phyloP scores from a whole-genome alignment of 1,140 invertebrate species.

The Anagrus nilaparvatae region DNA sequence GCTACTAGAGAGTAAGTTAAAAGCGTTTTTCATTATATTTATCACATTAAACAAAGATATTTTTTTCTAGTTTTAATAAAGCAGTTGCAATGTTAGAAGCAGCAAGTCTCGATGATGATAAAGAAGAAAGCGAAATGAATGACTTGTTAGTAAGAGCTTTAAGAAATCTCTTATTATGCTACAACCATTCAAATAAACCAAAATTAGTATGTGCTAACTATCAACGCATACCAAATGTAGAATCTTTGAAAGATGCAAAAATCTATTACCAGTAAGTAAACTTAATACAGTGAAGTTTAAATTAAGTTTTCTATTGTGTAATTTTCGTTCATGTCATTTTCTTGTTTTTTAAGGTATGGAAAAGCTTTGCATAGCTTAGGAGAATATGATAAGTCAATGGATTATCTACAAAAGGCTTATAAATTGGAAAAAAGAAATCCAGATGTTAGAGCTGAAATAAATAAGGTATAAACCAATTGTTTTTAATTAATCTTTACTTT shows the following conservation, averaged over 20 bases:
- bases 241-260: too few relatives aligned
- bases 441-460: conserved; percentile 4
- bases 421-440: conserved; percentile 36
- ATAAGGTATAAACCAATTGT: conserved; percentile 9
- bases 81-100: conserved; percentile 43
- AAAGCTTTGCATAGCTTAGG: conserved; percentile 48
- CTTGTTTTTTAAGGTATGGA: conserved; percentile 32
- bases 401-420: conserved; percentile 38
- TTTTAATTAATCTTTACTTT: not conserved
- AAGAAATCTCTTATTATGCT: conserved; percentile 60
- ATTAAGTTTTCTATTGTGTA: not conserved
- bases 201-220: conserved; percentile 47
- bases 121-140: conserved; percentile 51
- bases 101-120: conserved; percentile 46
- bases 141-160: conserved; percentile 50
- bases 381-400: conserved; percentile 36
- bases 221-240: conserved; percentile 42
- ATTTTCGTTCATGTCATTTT: not conserved
- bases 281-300: too few relatives aligned
- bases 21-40: conserved; percentile 23
- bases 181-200: conserved; percentile 49
- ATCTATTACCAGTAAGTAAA: conserved; percentile 42
- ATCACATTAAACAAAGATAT: conserved; percentile 5
- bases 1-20: conserved; percentile 35
- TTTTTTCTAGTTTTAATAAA: conserved; percentile 41